Evolutionary conservation across 2,797 vertebrate genomes (phyloP).

Genomic region (Eulemur rubriventer): DNA sequence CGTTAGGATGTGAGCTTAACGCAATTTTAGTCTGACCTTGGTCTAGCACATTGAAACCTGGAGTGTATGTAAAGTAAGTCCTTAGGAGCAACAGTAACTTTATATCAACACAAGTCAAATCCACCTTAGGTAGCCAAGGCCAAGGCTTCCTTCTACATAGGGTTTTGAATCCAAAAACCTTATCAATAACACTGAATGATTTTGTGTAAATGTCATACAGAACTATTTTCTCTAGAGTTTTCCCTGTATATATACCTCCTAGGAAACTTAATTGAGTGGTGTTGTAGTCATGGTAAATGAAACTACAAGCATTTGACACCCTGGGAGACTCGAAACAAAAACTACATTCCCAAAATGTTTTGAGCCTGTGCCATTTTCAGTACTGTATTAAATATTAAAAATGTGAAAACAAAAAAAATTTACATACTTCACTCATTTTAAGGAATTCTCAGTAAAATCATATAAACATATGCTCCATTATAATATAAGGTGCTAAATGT

Average conservation of each 20-base stretch:
- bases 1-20: not conserved
- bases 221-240: conserved; percentile 23
- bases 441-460: not conserved
- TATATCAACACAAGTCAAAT: not conserved
- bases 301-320: not conserved
- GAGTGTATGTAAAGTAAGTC: not conserved
- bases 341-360: not conserved
- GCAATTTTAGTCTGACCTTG: not conserved
- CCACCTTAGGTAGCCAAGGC: not conserved
- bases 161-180: not conserved
- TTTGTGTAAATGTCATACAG: not conserved
- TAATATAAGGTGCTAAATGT: not conserved
- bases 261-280: not conserved
- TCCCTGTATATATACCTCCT: not conserved
- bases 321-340: not conserved
- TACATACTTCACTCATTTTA: not conserved
- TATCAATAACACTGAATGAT: not conserved
- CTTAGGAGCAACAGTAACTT: not conserved
- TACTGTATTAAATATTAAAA: not conserved
- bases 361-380: not conserved
- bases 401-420: not conserved
- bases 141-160: not conserved
- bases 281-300: not conserved
- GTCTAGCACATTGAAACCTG: not conserved
- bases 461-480: not conserved